These are phyloP conservation scores for Diuraphis noxia DNA, from an alignment of 1,140 invertebrate genomes.

Conservation along the genomic window DNA sequence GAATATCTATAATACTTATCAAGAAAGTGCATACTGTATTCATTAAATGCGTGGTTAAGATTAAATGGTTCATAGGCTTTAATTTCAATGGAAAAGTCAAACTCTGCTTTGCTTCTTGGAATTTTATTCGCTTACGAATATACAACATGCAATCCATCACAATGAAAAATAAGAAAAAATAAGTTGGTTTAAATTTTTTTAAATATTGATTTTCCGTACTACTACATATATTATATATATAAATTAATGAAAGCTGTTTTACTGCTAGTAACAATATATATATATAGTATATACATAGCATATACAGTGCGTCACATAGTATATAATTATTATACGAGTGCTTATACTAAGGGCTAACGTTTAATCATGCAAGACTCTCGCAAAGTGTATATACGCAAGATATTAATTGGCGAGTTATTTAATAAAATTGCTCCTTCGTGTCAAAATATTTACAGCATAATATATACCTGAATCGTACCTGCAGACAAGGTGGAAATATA, in stretches of 20 bases:
- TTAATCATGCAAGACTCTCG: constrained; percentile 8
- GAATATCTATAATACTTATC: neutral
- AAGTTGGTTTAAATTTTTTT: neutral
- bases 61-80: neutral
- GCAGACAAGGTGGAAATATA: neutral
- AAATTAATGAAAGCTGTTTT: neutral
- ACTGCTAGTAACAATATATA: neutral
- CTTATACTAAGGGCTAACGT: neutral
- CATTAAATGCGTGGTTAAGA: neutral
- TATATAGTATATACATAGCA: neutral
- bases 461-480: neutral
- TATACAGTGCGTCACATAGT: neutral
- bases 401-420: constrained; percentile 26
- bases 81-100: neutral
- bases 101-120: neutral
- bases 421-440: constrained; percentile 25
- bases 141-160: neutral
- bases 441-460: neutral
- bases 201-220: neutral
- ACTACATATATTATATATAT: neutral
- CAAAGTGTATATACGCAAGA: neutral
- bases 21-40: neutral
- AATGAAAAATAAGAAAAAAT: neutral
- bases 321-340: neutral
- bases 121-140: too few species aligned